Conservation (phyloP, 2,797 vertebrate genomes). For the Gastrophryne carolinensis region DNA sequence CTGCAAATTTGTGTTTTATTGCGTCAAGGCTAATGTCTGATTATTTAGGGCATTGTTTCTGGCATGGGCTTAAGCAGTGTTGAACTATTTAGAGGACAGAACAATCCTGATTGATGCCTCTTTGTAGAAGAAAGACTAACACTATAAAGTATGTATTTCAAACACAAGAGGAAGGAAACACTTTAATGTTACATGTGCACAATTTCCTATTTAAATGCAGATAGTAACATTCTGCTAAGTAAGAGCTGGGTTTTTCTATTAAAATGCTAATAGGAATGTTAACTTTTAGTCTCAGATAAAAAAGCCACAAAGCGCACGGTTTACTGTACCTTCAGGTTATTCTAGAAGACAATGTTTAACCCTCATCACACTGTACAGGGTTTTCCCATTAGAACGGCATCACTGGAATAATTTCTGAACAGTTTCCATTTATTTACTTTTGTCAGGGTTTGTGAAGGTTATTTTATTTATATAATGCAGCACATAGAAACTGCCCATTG, state of each 20-base stretch:
- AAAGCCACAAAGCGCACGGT: slow-evolving; percentile 52
- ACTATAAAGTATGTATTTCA: slow-evolving; percentile 54
- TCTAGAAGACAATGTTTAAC: slow-evolving; percentile 51
- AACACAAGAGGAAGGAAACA: slow-evolving; percentile 51
- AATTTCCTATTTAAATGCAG: slow-evolving; percentile 59
- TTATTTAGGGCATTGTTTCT: slow-evolving; percentile 23
- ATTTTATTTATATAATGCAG: slow-evolving; percentile 1
- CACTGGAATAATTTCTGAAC: slow-evolving; percentile 17
- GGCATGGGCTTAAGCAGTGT: slow-evolving; percentile 34
- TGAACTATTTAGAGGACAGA: slow-evolving; percentile 41
- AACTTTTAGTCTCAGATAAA: slow-evolving; percentile 59
- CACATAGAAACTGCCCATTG: background rate
- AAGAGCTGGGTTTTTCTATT: slow-evolving; percentile 58
- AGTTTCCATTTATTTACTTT: slow-evolving; percentile 45
- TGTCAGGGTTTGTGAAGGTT: slow-evolving; percentile 29
- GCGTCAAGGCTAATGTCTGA: background rate
- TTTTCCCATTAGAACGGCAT: slow-evolving; percentile 35
- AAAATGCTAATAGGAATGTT: slow-evolving; percentile 68
- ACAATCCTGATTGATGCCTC: slow-evolving; percentile 50
- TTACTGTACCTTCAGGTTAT: slow-evolving; percentile 57
- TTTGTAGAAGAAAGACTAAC: slow-evolving; percentile 44
- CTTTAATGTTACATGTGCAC: slow-evolving; percentile 59
- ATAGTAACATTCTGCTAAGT: slow-evolving; percentile 57
- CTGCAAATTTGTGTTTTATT: no score
- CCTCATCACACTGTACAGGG: slow-evolving; percentile 55